Evolutionary conservation across 2,888 invertebrate species (phyloP).

Genomic region (Rhingia campestris): DNA sequence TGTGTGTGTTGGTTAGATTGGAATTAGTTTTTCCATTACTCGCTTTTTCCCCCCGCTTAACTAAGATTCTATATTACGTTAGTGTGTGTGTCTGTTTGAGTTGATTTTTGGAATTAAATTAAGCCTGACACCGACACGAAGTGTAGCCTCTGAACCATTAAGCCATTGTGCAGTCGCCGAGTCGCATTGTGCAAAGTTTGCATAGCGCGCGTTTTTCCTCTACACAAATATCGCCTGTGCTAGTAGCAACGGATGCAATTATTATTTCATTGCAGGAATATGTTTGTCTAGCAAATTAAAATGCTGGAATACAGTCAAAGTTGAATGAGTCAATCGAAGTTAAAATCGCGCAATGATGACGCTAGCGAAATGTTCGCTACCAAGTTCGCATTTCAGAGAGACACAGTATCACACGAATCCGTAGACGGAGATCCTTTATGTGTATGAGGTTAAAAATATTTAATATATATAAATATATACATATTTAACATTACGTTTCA

Average conservation of each 20-base stretch:
- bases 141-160: conserved; percentile 1
- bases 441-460: conserved; percentile 12
- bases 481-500: conserved; percentile 6
- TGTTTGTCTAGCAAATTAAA: conserved; percentile 47
- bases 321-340: conserved; percentile 45
- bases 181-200: conserved; percentile 12
- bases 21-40: conserved; percentile 51
- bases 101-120: conserved; percentile 55
- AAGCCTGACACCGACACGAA: conserved; percentile 17
- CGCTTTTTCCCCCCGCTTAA: neutral
- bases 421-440: conserved; percentile 3
- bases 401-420: conserved; percentile 7
- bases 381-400: neutral
- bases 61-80: neutral
- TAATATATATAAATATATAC: neutral
- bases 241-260: conserved; percentile 41
- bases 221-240: neutral
- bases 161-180: conserved; percentile 8
- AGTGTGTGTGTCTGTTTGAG: conserved; percentile 28
- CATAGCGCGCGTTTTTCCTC: neutral
- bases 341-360: conserved; percentile 19
- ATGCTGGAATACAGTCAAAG: conserved; percentile 39
- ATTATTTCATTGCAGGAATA: conserved; percentile 39
- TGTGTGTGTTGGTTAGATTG: conserved; percentile 36
- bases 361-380: conserved; percentile 1